Conservation (phyloP, 1,140 invertebrate genomes). For the Sarcophaga bullata region DNA sequence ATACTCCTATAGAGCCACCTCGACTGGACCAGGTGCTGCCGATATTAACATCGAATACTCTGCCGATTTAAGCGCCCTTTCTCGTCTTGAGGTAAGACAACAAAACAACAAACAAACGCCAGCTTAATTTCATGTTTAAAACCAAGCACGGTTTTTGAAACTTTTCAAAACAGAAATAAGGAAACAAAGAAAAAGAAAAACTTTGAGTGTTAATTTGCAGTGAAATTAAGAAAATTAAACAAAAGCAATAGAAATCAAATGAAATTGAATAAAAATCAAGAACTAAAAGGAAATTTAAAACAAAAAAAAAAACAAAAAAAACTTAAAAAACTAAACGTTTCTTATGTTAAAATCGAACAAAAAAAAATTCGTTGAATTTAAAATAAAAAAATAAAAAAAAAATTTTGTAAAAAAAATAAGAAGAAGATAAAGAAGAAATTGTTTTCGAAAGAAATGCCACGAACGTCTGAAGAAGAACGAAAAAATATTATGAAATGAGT, state of each 20-base stretch:
- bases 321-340: background rate
- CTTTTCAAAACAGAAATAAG: background rate
- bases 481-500: conserved; percentile 41
- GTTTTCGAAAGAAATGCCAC: background rate
- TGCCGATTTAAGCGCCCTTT: conserved; percentile 89
- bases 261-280: background rate
- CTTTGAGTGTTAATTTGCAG: background rate
- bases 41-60: conserved; percentile 95
- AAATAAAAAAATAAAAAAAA: conserved; percentile 8
- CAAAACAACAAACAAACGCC: background rate
- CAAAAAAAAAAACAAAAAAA: conserved; percentile 28
- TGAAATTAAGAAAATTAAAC: background rate
- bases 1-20: conserved; percentile 82
- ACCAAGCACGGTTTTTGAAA: background rate
- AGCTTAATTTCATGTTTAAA: too few species aligned
- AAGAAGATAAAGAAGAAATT: conserved; percentile 19
- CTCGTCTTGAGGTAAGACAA: conserved; percentile 88
- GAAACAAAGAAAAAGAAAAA: background rate
- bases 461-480: background rate
- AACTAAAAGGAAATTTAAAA: conserved; percentile 12
- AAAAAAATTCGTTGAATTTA: background rate
- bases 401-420: background rate
- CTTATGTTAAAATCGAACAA: background rate
- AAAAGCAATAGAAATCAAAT: background rate
- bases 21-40: conserved; percentile 79